These are phyloP conservation scores for Strongylocentrotus purpuratus DNA, from an alignment of 35 echinoderm and acorn worm species.

Conservation along the genomic window DNA sequence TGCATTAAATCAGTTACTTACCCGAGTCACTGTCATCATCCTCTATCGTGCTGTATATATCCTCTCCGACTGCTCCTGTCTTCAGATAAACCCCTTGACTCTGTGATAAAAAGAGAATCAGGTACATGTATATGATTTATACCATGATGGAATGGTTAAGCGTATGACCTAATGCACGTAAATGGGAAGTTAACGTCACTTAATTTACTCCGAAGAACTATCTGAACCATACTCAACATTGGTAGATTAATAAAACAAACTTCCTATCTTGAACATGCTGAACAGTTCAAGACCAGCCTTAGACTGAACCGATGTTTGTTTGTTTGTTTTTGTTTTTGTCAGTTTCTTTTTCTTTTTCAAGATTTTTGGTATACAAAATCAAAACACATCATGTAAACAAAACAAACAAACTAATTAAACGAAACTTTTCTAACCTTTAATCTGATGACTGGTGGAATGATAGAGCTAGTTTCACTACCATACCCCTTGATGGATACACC, in stretches of 20 bases:
- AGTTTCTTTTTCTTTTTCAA: no score
- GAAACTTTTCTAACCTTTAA: background rate
- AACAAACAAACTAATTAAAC: no score
- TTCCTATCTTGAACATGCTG: no score
- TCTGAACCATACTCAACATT: background rate
- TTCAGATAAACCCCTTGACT: background rate
- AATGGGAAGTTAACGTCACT: no score
- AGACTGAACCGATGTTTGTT: no score
- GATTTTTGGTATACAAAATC: no score
- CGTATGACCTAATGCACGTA: no score
- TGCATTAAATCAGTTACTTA: background rate
- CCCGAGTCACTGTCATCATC: background rate
- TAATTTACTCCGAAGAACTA: background rate
- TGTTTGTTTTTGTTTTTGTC: no score
- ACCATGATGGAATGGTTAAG: no score
- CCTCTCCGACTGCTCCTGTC: background rate
- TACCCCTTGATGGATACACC: conserved; percentile 4
- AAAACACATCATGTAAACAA: no score
- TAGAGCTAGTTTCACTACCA: conserved; percentile 40
- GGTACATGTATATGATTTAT: background rate
- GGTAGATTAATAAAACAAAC: no score
- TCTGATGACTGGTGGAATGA: background rate
- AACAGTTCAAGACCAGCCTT: no score
- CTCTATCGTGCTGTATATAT: background rate
- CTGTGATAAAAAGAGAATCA: background rate